These are phyloP conservation scores for Potorous gilbertii DNA, from an alignment of 2,797 vertebrate genomes.

Conservation along the genomic window DNA sequence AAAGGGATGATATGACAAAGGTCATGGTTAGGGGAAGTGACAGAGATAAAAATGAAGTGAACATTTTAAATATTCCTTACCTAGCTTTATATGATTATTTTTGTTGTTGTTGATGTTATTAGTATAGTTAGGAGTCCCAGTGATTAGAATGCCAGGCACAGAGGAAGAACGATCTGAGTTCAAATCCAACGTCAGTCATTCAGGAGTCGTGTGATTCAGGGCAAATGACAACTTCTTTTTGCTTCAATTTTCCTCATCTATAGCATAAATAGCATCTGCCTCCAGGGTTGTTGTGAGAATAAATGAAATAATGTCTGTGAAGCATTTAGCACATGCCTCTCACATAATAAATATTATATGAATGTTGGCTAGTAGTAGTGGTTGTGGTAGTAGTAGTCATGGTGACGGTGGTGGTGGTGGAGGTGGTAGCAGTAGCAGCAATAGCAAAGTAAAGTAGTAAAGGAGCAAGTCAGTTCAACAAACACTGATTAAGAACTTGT, in stretches of 20 bases:
- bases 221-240: neutral
- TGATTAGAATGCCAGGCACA: neutral
- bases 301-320: neutral
- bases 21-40: neutral
- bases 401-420: too few species aligned
- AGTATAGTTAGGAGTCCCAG: neutral
- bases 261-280: neutral
- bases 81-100: neutral
- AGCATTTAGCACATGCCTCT: neutral
- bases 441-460: too few species aligned
- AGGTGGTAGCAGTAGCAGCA: fast-evolving
- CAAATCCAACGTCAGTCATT: neutral
- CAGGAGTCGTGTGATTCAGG: neutral
- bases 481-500: neutral
- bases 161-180: neutral
- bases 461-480: neutral
- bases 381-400: too few species aligned
- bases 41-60: neutral
- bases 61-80: neutral
- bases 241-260: neutral
- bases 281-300: neutral
- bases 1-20: neutral
- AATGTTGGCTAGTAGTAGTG: neutral
- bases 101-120: neutral
- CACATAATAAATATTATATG: neutral